Evolutionary conservation across 2,797 vertebrate genomes (phyloP), one percentile per base, ranked within the genome.

Genomic region (Pygocentrus nattereri): DNA sequence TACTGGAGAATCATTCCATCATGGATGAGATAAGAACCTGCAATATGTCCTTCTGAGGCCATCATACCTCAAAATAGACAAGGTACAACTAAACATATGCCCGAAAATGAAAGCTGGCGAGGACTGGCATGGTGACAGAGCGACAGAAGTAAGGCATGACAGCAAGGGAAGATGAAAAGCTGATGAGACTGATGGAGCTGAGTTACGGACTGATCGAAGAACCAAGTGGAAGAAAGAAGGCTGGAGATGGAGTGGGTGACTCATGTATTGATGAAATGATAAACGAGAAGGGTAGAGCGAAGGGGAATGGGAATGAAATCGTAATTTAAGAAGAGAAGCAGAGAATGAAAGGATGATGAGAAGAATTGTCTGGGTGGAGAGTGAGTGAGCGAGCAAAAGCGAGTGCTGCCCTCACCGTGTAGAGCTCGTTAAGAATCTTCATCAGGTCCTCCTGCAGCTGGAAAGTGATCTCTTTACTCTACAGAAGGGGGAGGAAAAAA

Each of bases 401-500:
- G 3, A 34, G 31, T 65, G 56, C 31, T 38, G n/a, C 38, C 92
- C 93, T 98, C 93, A 99, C 98, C 73, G 98, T 99, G 89, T 99
- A 99, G 82, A 99, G 96, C 92, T 99, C 98, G 8, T 98, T 99
- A 85, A 99, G 96, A 80, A 99, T 97, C 94, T 98, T 99, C 97
- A 99, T 98, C 89, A 99, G 95, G 92, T 99, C 98, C 85, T 99
- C 98, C 90, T 99, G 98, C 85, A 99, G 95, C 88, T 99, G 98
- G 87, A 98, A 97, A 52, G 97, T 95, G 90, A 99, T 98, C 92
- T 99, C 98, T 88, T 99, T 99, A 94, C 98, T 99, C 98, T 99
- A 91, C 82, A 93, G 90, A 49, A 11, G 18, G 50, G 68, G 18
- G 44, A 47, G 62, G n/a, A n/a, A n/a, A 4, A 54, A 49, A 11